Evolutionary conservation across 2,888 invertebrate species (phyloP).

Genomic region (Notodonta dromedarius): DNA sequence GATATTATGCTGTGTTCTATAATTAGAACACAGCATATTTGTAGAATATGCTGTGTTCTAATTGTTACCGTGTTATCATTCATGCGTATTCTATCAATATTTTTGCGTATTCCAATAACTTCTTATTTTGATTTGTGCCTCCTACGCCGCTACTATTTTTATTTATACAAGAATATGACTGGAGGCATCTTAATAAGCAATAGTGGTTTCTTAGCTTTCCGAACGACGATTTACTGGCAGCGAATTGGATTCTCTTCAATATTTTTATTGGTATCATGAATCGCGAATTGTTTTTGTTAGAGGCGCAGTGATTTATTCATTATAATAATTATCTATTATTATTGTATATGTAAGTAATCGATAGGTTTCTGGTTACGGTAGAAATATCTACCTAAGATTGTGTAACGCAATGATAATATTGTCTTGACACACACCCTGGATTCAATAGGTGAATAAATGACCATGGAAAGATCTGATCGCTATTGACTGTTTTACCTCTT

Average conservation of each 20-base stretch:
- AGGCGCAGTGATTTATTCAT: neutral
- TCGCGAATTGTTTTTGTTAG: neutral
- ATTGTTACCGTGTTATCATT: neutral
- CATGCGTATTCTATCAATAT: neutral
- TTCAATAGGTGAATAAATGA: no score
- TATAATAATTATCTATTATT: neutral
- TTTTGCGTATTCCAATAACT: neutral
- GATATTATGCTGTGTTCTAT: no score
- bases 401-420: no score
- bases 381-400: no score
- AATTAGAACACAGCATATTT: no score
- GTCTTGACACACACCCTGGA: no score
- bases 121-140: constrained; percentile 1
- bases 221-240: neutral
- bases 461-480: no score
- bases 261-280: neutral
- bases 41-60: no score
- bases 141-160: neutral
- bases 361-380: no score
- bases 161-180: constrained; percentile 3
- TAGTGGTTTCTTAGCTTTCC: neutral
- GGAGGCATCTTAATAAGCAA: constrained; percentile 1
- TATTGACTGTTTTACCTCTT: no score
- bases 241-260: neutral
- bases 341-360: no score